Base-by-base conservation (phyloP, 2,888 invertebrate species). In the Phortica magna region DNA sequence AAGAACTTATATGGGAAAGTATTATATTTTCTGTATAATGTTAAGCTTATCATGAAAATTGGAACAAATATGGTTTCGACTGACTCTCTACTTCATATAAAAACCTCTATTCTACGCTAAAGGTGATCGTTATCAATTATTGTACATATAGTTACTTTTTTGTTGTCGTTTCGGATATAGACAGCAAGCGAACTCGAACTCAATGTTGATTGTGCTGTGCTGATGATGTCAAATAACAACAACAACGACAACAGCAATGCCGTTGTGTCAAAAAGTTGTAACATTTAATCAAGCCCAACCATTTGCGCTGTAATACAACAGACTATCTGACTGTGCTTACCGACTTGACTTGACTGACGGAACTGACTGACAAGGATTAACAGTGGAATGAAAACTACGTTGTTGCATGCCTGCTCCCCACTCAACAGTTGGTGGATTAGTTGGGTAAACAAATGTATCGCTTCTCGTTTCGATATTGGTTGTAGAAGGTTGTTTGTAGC, bases 31-130 rank as follows among this genome's bases (percentile, higher is more conserved):
- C 7, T 61, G 1, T 61, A 17, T 61, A 19, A 19, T 61, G 10
- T 67, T 10, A 48, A 31, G 70, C 53, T 70, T 70, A 48, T 70
- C 53, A 48, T 31, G 53, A 74, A 77, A 79, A 78, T 77, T 78
- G 68, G 75, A 79, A 82, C 77, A 80, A 82, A 81, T 81, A 83
- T 83, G 82, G 82, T 80, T 76, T 79, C 80, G 77, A 22, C 9
- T 9, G 17, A 59, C 31, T 31, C 19, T 59, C 2, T 59, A 59
- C 19, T 59, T 59, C 17, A 59, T 59, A 59, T 59, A 19, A 55
- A 6, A 12, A 55, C 14, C 14, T 17, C 17, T n/a, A 55, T n/a
- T 10, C 14, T n/a, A 12, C 17, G 6, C 55, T 59, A 59, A 17
- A 59, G 31, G 31, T 70, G 78, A 79, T 80, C 71, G 73, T 80